Conservation (phyloP, 2,888 invertebrate genomes). For the Bursaphelenchus okinawaensis region DNA sequence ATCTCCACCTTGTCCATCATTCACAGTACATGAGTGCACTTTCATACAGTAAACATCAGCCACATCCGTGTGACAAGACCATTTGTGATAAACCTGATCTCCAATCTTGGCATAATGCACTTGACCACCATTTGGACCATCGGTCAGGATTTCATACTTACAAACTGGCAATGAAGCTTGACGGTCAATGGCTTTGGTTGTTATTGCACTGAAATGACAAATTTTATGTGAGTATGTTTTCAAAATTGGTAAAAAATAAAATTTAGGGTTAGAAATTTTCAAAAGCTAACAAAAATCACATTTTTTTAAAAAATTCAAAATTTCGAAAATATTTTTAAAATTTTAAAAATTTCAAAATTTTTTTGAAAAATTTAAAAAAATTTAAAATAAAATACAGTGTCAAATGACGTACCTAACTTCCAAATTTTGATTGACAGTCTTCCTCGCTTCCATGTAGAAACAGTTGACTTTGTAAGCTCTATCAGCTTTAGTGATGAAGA, state of each 20-base stretch:
- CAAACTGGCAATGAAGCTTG: slow-evolving; percentile 44
- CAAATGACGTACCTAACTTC: slow-evolving; percentile 40
- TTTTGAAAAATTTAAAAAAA: neutral
- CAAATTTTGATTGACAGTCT: slow-evolving; percentile 44
- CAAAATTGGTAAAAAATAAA: neutral
- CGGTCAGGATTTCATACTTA: slow-evolving; percentile 52
- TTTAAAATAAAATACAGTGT: neutral
- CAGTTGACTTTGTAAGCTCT: slow-evolving; percentile 50
- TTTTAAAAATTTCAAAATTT: neutral
- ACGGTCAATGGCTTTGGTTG: slow-evolving; percentile 40
- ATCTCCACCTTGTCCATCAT: slow-evolving; percentile 57
- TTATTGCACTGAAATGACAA: slow-evolving; percentile 35
- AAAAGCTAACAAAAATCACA: no score
- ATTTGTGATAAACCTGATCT: slow-evolving; percentile 53
- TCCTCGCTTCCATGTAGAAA: slow-evolving; percentile 52
- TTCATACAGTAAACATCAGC: slow-evolving; percentile 54
- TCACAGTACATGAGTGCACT: slow-evolving; percentile 51
- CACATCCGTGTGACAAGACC: slow-evolving; percentile 35
- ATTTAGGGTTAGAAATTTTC: no score
- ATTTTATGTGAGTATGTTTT: neutral
- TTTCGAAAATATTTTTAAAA: neutral
- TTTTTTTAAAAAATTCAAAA: no score
- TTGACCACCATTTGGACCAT: slow-evolving; percentile 39
- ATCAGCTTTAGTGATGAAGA: slow-evolving; percentile 56
- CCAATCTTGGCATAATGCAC: slow-evolving; percentile 55